A percentile compares a stretch with the other conserved stretches of the same genome.
Conservation (phyloP, 2,888 invertebrate species). For the Atethmia centrago region DNA sequence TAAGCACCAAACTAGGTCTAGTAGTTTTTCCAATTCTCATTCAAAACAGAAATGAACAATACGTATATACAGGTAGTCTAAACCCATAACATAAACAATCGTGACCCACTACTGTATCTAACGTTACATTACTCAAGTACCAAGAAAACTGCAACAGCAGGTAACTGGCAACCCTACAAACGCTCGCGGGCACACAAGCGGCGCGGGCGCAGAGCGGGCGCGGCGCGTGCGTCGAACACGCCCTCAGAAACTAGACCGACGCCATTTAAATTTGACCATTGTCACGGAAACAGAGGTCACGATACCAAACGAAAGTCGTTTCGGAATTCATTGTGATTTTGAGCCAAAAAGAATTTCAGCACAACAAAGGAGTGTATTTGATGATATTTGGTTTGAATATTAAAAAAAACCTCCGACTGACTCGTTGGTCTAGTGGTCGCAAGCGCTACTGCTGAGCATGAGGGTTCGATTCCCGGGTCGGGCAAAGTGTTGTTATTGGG, state of each 20-base stretch:
- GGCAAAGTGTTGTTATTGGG: too few relatives aligned
- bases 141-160: conserved; percentile 5
- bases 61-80: neutral
- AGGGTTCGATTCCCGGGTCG: too few relatives aligned
- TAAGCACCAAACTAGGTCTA: too few relatives aligned
- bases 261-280: conserved; percentile 81
- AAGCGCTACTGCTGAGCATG: too few relatives aligned
- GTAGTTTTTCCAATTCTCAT: too few relatives aligned
- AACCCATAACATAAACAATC: conserved; percentile 33
- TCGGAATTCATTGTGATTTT: conserved; percentile 46
- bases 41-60: neutral
- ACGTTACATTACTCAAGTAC: conserved; percentile 26
- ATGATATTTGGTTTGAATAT: neutral
- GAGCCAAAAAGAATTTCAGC: conserved; percentile 16
- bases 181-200: conserved; percentile 73
- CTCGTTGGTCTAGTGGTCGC: too few relatives aligned
- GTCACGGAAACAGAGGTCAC: conserved; percentile 76
- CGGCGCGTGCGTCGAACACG: conserved; percentile 80
- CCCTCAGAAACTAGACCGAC: conserved; percentile 78
- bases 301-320: conserved; percentile 52
- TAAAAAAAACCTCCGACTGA: too few relatives aligned
- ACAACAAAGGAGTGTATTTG: conserved; percentile 3
- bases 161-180: conserved; percentile 65
- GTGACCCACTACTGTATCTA: conserved; percentile 44
- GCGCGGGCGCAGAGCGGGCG: conserved; percentile 74